phyloP scores from a whole-genome alignment of 2,113 vertebrate genomes.

The Miniopterus natalensis region DNA sequence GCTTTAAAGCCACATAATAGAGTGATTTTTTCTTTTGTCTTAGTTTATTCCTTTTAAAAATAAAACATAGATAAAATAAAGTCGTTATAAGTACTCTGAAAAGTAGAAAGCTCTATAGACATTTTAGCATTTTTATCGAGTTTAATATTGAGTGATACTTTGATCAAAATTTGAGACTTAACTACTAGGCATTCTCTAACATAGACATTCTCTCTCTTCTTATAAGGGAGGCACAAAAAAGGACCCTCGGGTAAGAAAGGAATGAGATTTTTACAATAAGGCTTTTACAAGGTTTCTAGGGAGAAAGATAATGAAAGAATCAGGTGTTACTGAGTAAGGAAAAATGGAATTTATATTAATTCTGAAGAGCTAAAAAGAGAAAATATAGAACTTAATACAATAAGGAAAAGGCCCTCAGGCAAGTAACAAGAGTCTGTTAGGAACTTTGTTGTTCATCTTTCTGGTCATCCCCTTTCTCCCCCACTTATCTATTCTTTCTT shows the following conservation, averaged over 20 bases:
- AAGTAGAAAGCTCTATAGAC: slow-evolving; percentile 27
- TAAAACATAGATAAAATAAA: slow-evolving; percentile 53
- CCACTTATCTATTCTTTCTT: not conserved
- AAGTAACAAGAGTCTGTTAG: slow-evolving; percentile 5
- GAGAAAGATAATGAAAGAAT: slow-evolving; percentile 62
- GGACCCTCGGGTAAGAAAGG: slow-evolving; percentile 10
- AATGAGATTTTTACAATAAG: slow-evolving; percentile 32
- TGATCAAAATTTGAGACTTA: slow-evolving; percentile 48
- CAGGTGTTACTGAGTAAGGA: not conserved
- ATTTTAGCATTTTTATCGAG: slow-evolving; percentile 55
- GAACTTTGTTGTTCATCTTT: not conserved
- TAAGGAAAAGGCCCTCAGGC: not conserved
- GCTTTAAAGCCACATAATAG: slow-evolving; percentile 12
- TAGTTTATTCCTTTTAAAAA: slow-evolving; percentile 26
- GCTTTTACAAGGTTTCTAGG: slow-evolving; percentile 30
- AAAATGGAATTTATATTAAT: slow-evolving; percentile 43
- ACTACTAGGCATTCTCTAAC: slow-evolving; percentile 20
- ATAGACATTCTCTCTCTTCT: not conserved
- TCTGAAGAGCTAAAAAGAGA: slow-evolving; percentile 47
- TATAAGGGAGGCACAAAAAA: not conserved
- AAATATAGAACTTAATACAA: slow-evolving; percentile 45
- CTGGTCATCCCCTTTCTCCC: not conserved
- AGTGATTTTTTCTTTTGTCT: not conserved
- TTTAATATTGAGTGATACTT: not conserved
- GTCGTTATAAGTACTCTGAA: slow-evolving; percentile 12